These are phyloP conservation scores for Patagioenas fasciata DNA, from an alignment of 2,113 vertebrate genomes.

Conservation along the genomic window DNA sequence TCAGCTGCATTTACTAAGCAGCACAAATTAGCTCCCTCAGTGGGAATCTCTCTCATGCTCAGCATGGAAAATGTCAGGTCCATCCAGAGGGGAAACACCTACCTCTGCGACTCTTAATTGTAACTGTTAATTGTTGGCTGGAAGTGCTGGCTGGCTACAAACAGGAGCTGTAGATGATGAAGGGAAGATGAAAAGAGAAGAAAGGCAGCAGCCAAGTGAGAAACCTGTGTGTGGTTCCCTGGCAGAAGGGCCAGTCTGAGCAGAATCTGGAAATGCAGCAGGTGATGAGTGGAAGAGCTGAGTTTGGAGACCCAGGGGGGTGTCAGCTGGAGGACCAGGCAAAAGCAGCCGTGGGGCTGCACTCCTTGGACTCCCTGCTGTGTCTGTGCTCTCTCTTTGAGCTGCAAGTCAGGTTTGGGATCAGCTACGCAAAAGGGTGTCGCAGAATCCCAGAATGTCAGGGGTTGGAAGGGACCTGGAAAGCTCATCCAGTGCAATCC, in stretches of 20 bases:
- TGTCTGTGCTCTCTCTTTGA: accelerated
- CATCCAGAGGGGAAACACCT: conserved; percentile 35
- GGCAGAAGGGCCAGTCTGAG: not conserved
- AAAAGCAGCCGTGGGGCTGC: accelerated
- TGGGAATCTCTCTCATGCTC: conserved; percentile 15
- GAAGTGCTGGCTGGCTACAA: not conserved
- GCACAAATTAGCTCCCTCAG: conserved; percentile 29
- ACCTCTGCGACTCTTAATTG: conserved; percentile 48
- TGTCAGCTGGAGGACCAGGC: not conserved
- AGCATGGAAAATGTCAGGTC: conserved; percentile 16
- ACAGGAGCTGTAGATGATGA: not conserved
- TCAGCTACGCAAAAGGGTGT: accelerated
- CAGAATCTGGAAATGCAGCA: not conserved
- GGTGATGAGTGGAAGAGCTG: not conserved
- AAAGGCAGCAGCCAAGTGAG: not conserved
- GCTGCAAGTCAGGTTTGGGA: not conserved
- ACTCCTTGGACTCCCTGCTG: accelerated
- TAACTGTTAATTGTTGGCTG: conserved; percentile 9
- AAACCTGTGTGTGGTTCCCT: not conserved
- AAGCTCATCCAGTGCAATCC: too few relatives aligned
- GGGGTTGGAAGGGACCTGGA: too few relatives aligned
- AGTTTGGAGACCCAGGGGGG: not conserved
- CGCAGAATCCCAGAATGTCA: too few relatives aligned
- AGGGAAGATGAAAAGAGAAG: not conserved
- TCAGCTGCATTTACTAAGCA: not conserved